These are phyloP conservation scores for Callipepla californica DNA, from an alignment of 2,113 vertebrate species.

Conservation along the genomic window DNA sequence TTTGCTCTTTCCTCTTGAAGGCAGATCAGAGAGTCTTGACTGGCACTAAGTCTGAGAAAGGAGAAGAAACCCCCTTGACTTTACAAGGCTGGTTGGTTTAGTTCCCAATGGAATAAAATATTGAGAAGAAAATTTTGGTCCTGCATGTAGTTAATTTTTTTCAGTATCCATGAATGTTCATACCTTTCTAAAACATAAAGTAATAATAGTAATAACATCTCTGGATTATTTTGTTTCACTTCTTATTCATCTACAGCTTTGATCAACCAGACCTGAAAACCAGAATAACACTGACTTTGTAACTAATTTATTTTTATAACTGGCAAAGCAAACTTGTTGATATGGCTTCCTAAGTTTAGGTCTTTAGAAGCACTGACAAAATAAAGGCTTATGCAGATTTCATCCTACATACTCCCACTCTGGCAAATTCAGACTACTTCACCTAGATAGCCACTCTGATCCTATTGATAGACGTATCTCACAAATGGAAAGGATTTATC, in stretches of 20 bases:
- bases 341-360: not conserved
- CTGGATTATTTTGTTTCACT: not conserved
- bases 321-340: not conserved
- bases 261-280: not conserved
- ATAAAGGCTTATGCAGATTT: not conserved
- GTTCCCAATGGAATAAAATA: not conserved
- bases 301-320: not conserved
- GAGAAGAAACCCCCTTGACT: not conserved
- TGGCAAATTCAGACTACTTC: not conserved
- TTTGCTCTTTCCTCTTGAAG: not conserved
- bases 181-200: not conserved
- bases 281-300: not conserved
- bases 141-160: not conserved
- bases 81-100: not conserved
- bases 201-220: not conserved
- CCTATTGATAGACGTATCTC: not conserved
- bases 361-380: not conserved
- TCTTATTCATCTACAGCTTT: not conserved
- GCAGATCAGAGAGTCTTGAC: not conserved
- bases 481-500: not conserved
- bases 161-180: not conserved
- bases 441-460: not conserved
- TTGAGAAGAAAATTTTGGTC: not conserved
- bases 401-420: fast-evolving
- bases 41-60: not conserved